Conservation (phyloP, 1,140 invertebrate genomes). For the Bombus affinis region DNA sequence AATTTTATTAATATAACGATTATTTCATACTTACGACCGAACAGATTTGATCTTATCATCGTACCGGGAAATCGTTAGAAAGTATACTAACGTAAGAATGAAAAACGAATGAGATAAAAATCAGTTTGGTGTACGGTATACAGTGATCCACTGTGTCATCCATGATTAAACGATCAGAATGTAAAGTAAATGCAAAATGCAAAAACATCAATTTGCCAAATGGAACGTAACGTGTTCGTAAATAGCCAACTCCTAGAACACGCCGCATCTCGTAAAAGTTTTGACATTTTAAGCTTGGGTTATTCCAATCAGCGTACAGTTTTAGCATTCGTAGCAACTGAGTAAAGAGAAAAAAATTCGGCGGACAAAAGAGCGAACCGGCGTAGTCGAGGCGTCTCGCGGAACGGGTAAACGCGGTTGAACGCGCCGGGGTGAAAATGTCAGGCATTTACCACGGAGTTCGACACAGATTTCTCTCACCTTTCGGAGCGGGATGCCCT, state of each 20-base stretch:
- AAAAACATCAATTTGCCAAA: background rate
- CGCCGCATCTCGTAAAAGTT: background rate
- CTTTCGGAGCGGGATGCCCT: conserved; percentile 33
- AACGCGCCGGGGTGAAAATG: conserved; percentile 60
- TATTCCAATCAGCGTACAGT: background rate
- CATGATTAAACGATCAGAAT: background rate
- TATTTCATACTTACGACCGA: background rate
- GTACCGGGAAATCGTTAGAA: no score
- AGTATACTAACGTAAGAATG: no score
- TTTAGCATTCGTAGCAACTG: background rate
- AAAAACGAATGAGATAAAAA: background rate
- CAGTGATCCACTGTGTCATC: fast-evolving
- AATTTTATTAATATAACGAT: background rate
- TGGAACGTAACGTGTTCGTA: background rate
- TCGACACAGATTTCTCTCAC: conserved; percentile 60
- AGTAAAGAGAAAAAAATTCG: background rate
- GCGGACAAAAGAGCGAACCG: background rate
- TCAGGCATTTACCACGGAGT: conserved; percentile 62
- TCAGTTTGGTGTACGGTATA: background rate
- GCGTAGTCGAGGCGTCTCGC: background rate
- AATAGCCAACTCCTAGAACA: background rate
- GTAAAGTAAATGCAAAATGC: background rate
- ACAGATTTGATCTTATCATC: no score
- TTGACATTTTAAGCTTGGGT: conserved; percentile 14
- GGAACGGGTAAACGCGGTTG: background rate